Evolutionary conservation across 92 coral and sea anemone species (phyloP).

Genomic region (Epizoanthus illoricatus): DNA sequence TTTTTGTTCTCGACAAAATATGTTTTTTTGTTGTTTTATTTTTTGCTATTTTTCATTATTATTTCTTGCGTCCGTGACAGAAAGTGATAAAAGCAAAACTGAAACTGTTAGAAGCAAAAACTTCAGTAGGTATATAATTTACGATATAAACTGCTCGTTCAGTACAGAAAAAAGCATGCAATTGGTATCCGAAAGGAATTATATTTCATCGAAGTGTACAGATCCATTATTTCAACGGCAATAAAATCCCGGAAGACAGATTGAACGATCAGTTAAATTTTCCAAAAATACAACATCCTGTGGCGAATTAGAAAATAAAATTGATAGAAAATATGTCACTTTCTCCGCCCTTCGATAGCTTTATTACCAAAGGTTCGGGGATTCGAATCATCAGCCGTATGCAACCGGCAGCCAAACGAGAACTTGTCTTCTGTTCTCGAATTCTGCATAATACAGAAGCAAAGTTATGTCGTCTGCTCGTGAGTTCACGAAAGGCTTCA

Average conservation of each 20-base stretch:
- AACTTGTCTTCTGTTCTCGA: not conserved
- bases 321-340: not conserved
- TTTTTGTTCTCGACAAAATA: too few species aligned
- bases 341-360: not conserved
- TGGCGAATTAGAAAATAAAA: not conserved
- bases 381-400: too few species aligned
- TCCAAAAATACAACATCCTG: not conserved
- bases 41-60: too few species aligned
- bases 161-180: too few species aligned
- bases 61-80: too few species aligned
- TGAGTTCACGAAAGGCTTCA: conserved; percentile 14
- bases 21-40: too few species aligned
- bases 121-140: too few species aligned
- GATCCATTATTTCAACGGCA: conserved; percentile 10
- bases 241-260: conserved; percentile 16
- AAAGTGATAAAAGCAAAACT: too few species aligned
- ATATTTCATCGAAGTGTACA: not conserved
- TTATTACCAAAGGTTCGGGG: too few species aligned
- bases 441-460: not conserved
- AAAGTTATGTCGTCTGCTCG: not conserved
- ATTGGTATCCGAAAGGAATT: not conserved
- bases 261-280: conserved; percentile 1
- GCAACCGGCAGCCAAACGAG: too few species aligned
- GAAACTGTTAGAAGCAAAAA: too few species aligned
- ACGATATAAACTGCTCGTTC: too few species aligned